Percentiles rank a stretch among this genome's conserved stretches.
These are phyloP conservation scores for Anniella stebbinsi DNA, from an alignment of 2,797 vertebrate genomes.

Conservation along the genomic window DNA sequence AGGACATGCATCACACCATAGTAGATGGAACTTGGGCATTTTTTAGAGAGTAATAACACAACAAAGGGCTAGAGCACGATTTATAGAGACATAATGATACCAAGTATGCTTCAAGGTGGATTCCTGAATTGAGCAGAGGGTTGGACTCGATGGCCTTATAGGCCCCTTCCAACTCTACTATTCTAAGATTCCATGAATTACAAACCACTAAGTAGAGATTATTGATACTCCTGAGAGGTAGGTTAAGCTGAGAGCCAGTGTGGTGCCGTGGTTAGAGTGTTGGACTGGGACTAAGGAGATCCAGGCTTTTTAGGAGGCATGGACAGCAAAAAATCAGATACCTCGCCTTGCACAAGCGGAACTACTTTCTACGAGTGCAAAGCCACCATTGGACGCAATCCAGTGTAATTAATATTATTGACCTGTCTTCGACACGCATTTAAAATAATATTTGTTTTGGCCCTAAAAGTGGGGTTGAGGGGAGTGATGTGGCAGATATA, in stretches of 20 bases:
- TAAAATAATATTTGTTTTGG: too few species aligned
- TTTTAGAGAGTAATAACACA: not conserved
- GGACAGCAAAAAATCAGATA: not conserved
- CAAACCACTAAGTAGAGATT: not conserved
- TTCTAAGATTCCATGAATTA: too few species aligned
- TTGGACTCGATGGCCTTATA: too few species aligned
- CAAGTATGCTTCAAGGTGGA: too few species aligned
- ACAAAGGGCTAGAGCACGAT: not conserved
- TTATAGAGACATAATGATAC: too few species aligned
- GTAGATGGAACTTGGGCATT: not conserved
- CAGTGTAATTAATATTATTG: not conserved
- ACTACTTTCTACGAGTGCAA: not conserved
- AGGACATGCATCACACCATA: conserved; percentile 19
- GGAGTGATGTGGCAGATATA: too few species aligned
- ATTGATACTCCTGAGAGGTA: not conserved
- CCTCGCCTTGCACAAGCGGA: not conserved
- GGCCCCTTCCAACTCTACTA: too few species aligned
- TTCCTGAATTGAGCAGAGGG: too few species aligned
- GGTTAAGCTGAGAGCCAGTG: too few species aligned
- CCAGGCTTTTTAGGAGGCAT: not conserved
- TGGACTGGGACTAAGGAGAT: too few species aligned
- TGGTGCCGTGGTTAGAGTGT: too few species aligned
- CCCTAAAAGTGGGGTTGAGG: too few species aligned
- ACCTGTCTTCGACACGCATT: not conserved
- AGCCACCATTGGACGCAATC: not conserved